A percentile compares a stretch with the other conserved stretches of the same genome.
These are phyloP conservation scores for Xestoiulus laeticollis DNA, from an alignment of 2,888 invertebrate species.

Conservation along the genomic window DNA sequence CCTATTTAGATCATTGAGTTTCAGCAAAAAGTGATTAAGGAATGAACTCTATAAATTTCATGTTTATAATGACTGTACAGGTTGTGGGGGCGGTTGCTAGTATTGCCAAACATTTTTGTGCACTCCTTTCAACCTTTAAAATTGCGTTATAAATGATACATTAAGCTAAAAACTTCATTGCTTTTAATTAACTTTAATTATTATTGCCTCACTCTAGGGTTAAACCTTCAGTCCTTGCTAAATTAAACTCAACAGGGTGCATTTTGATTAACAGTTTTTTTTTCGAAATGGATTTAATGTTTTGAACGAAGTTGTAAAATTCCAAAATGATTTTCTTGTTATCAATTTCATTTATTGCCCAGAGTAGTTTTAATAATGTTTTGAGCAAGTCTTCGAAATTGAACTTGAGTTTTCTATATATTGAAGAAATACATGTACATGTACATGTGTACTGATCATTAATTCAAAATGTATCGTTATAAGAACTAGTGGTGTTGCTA, in stretches of 20 bases:
- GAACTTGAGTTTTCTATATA: not conserved
- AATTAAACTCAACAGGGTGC: not conserved
- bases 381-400: not conserved
- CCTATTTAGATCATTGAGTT: not conserved
- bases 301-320: not conserved
- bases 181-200: conserved; percentile 29
- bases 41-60: not conserved
- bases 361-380: not conserved
- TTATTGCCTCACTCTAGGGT: not conserved
- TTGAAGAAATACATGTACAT: too few relatives aligned
- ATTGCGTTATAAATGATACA: conserved; percentile 5
- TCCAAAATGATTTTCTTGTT: not conserved
- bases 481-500: not conserved
- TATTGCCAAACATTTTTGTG: not conserved
- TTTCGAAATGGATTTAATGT: not conserved
- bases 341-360: not conserved
- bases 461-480: not conserved
- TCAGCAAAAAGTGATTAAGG: not conserved
- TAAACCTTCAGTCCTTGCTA: not conserved
- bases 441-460: too few relatives aligned
- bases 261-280: not conserved
- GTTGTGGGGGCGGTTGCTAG: not conserved
- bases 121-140: not conserved
- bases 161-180: not conserved
- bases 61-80: not conserved